phyloP scores from a whole-genome alignment of 2,888 invertebrate species.

The Synergus laeviventris region DNA sequence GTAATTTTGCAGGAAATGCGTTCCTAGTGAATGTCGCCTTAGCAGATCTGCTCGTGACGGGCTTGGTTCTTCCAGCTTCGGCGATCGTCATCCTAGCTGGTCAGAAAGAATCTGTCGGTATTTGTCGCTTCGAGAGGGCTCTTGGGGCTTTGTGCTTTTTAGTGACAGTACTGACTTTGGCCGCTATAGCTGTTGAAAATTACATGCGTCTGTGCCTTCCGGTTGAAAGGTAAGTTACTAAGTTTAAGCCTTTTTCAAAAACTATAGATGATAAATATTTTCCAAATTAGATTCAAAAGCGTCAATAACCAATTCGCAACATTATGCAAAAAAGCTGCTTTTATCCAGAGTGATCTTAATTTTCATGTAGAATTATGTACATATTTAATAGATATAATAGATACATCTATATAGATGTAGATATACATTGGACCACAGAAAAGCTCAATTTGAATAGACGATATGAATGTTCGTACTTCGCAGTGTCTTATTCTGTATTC shows the following conservation, averaged over 20 bases:
- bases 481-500: no score
- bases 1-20: constrained; percentile 79
- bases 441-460: no score
- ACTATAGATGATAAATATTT: no score
- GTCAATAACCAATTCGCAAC: no score
- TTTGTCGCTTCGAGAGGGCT: constrained; percentile 84
- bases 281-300: not conserved
- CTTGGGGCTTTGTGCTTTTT: constrained; percentile 82
- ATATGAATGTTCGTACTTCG: no score
- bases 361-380: no score
- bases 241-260: constrained; percentile 41
- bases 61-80: constrained; percentile 83
- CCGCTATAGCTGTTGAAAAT: constrained; percentile 82
- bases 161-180: constrained; percentile 81
- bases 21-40: constrained; percentile 84
- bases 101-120: constrained; percentile 77
- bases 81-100: constrained; percentile 84
- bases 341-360: no score
- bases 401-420: no score
- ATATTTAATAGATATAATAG: no score
- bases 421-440: no score
- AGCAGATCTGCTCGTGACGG: constrained; percentile 84
- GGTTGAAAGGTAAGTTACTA: constrained; percentile 76
- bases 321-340: no score
- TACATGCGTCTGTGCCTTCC: constrained; percentile 81